These are phyloP conservation scores for Eurytemora carolleeae DNA, from an alignment of 1,140 invertebrate species.

Conservation along the genomic window DNA sequence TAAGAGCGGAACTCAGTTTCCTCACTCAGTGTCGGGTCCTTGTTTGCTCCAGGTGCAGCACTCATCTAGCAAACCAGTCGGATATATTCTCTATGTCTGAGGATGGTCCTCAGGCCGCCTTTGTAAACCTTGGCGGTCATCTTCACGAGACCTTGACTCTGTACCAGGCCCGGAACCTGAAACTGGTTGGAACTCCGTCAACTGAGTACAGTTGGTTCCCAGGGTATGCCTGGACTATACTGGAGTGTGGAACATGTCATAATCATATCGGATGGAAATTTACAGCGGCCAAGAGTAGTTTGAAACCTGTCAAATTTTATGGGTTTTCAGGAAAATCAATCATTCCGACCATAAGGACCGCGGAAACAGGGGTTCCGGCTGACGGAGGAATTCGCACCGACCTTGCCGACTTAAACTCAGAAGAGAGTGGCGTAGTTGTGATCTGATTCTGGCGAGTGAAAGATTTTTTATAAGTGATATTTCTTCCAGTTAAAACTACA, in stretches of 20 bases:
- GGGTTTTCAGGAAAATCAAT: no score
- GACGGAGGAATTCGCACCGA: no score
- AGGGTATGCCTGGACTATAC: constrained; percentile 34
- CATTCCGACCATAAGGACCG: no score
- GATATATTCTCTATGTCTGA: constrained; percentile 60
- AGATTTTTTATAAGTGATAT: no score
- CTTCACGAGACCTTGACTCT: constrained; percentile 63
- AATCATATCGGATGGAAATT: not conserved
- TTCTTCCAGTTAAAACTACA: no score
- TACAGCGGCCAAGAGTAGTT: not conserved
- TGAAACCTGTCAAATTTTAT: not conserved
- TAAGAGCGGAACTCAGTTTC: no score
- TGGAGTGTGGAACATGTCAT: constrained; percentile 5
- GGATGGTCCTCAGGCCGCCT: constrained; percentile 55
- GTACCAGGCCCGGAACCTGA: constrained; percentile 36
- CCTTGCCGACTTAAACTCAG: no score
- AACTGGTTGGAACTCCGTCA: constrained; percentile 34
- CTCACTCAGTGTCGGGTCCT: no score
- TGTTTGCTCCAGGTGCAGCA: constrained; percentile 41
- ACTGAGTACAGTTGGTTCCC: constrained; percentile 64
- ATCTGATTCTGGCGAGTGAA: no score
- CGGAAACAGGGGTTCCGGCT: no score
- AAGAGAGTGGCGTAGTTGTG: no score
- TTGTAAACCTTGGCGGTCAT: constrained; percentile 53
- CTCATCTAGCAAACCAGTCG: constrained; percentile 38